These are phyloP conservation scores for Abramis brama DNA, from an alignment of 2,113 vertebrate species.

Conservation along the genomic window DNA sequence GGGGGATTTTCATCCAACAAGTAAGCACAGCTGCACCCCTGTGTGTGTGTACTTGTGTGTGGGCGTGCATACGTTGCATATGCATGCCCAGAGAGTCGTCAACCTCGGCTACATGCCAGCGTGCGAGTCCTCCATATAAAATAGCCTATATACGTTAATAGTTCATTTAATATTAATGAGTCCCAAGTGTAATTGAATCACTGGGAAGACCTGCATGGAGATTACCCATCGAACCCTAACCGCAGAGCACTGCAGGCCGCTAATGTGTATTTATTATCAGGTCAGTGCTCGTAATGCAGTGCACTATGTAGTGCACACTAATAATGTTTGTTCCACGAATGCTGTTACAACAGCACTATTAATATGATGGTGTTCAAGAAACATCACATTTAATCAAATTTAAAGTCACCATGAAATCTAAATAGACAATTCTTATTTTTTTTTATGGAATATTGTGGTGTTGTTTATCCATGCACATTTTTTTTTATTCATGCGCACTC, in stretches of 20 bases:
- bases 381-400: neutral
- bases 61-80: slow-evolving; percentile 32
- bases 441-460: neutral
- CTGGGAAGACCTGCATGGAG: slow-evolving; percentile 23
- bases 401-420: neutral
- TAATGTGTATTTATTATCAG: slow-evolving; percentile 39
- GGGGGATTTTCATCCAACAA: slow-evolving; percentile 34
- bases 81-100: slow-evolving; percentile 63
- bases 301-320: neutral
- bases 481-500: neutral
- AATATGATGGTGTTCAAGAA: neutral
- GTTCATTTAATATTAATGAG: slow-evolving; percentile 34
- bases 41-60: slow-evolving; percentile 9
- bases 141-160: neutral
- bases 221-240: slow-evolving; percentile 30
- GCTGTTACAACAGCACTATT: neutral
- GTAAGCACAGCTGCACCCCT: slow-evolving; percentile 39
- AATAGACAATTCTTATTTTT: neutral
- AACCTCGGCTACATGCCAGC: slow-evolving; percentile 3
- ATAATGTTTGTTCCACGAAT: neutral
- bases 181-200: slow-evolving; percentile 28
- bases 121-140: neutral
- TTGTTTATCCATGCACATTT: neutral
- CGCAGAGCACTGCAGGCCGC: neutral
- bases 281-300: neutral